phyloP scores from a whole-genome alignment of 2,797 vertebrate genomes.

The Molossus molossus region DNA sequence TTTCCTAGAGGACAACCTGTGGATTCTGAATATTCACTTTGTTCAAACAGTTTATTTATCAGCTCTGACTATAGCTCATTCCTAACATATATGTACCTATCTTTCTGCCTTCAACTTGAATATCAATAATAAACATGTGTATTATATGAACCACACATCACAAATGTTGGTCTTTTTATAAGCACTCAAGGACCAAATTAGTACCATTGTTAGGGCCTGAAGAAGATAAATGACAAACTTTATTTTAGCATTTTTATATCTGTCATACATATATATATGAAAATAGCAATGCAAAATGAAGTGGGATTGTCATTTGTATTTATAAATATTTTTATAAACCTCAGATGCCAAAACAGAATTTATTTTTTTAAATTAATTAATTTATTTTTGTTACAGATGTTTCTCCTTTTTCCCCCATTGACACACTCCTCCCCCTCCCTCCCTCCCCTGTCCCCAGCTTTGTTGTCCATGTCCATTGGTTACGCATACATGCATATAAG shows the following conservation, averaged over 20 bases:
- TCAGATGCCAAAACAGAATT: constrained; percentile 26
- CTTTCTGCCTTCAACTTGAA: constrained; percentile 35
- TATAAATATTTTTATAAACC: constrained; percentile 3
- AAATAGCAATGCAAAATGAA: constrained; percentile 29
- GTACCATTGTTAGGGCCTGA: not conserved
- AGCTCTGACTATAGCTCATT: not conserved
- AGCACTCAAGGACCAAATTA: not conserved
- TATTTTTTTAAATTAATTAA: no score
- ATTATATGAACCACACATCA: not conserved
- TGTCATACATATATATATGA: not conserved
- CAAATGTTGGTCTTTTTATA: not conserved
- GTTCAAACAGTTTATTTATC: not conserved
- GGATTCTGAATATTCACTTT: not conserved
- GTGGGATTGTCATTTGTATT: constrained; percentile 7
- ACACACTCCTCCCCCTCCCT: no score
- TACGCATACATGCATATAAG: no score
- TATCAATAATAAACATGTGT: not conserved
- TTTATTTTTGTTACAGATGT: no score
- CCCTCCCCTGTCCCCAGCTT: no score
- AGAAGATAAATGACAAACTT: not conserved
- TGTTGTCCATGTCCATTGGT: no score
- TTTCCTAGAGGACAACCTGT: not conserved
- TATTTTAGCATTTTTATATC: constrained; percentile 18
- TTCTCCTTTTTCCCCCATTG: no score
- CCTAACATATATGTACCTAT: not conserved